A percentile compares a stretch with the other conserved stretches of the same genome.
Evolutionary conservation across 2,888 invertebrate genomes (phyloP).

Genomic region (Caradrina clavipalpis): DNA sequence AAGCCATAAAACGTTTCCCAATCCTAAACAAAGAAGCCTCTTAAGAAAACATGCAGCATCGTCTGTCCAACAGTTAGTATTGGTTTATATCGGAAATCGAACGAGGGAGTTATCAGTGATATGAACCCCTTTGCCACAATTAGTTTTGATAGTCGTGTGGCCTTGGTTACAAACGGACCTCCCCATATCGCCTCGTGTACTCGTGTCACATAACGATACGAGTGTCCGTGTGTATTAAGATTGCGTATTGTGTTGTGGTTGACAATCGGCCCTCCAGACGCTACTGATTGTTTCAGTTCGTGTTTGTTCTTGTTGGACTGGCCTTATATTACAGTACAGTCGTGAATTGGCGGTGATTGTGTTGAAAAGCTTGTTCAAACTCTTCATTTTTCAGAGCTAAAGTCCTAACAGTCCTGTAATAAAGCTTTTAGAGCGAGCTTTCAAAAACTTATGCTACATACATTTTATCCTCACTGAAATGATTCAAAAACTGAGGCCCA

Average conservation of each 20-base stretch:
- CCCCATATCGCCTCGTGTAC: conserved; percentile 24
- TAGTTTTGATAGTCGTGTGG: conserved; percentile 36
- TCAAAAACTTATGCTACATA: neutral
- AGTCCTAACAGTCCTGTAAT: neutral
- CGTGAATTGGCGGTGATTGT: conserved; percentile 40
- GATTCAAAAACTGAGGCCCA: neutral
- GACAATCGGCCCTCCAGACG: conserved; percentile 48
- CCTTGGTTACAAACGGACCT: conserved; percentile 35
- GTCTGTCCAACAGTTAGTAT: conserved; percentile 2
- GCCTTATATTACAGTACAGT: conserved; percentile 10
- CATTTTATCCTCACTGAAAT: neutral
- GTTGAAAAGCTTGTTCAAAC: conserved; percentile 7
- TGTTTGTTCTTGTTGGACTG: conserved; percentile 23
- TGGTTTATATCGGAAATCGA: conserved; percentile 24
- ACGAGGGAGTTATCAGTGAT: conserved; percentile 26
- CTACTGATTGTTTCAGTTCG: conserved; percentile 38
- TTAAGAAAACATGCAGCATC: conserved; percentile 13
- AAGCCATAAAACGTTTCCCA: conserved; percentile 11
- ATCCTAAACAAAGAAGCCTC: conserved; percentile 9
- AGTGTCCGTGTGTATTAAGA: conserved; percentile 21
- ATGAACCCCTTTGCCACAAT: conserved; percentile 37
- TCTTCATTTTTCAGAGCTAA: conserved; percentile 5
- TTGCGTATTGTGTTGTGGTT: conserved; percentile 34
- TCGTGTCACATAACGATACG: conserved; percentile 7
- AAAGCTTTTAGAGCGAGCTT: neutral